Base-by-base conservation (phyloP, 2,797 vertebrate species). In the Austrolebias charrua region DNA sequence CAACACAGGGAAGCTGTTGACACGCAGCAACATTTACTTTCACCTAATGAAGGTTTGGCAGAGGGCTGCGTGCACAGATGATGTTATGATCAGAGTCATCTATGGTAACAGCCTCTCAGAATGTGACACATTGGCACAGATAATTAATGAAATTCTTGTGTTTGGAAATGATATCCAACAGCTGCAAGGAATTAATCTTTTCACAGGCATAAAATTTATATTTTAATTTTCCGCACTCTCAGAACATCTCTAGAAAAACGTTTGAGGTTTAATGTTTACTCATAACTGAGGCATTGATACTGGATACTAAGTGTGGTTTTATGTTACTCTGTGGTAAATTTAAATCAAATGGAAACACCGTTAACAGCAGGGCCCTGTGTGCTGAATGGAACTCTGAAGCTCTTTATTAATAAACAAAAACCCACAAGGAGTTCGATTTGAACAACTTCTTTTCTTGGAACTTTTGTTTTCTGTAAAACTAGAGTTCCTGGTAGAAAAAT, bases 341-440 rank as follows among this genome's bases (percentile, higher is more conserved):
- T 52, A 71, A 57, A 66, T 66, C 79, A 79, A 77, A 83, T 84
- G 76, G 82, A 82, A 85, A 82, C 40, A 43, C 80, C 80, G 54
- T 62, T 51, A 83, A 66, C 76, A 79, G 73, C 74, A 63, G 61
- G 72, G 55, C 49, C 47, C 53, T 52, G 47, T 80, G 57, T 64
- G 45, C 35, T 80, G 71, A 76, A 70, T 60, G 63, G 64, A 57
- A 46, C 68, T 60, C 76, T 76, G 73, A 51, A 15, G 72, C 18
- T 63, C 73, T 63, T 74, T 63, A 69, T 80, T 74, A 72, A 62
- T 55, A 31, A n/a, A 58, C 72, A 38, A 82, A 72, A 47, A 19
- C 11, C 80, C 66, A 73, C 65, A 80, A 67, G 64, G 40, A 80
- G 60, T 77, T 81, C 44, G 68, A 80, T 81, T 74, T 51, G 68